Evolutionary conservation across 2,113 vertebrate genomes (phyloP).

Genomic region (Cynopterus brachyotis): DNA sequence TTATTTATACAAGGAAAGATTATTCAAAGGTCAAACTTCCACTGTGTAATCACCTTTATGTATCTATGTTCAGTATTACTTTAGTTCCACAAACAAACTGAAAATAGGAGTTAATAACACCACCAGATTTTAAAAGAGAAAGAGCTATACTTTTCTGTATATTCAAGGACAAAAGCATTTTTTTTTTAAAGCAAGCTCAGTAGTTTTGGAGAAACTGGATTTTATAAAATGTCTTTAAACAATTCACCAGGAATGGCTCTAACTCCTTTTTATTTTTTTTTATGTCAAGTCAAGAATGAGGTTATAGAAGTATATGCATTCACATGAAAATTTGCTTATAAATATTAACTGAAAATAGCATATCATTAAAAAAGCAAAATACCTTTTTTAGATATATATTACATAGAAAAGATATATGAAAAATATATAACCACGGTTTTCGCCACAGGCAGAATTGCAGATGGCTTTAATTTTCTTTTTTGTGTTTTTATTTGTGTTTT

Average conservation of each 20-base stretch:
- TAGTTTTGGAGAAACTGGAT: not conserved
- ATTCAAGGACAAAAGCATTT: constrained; percentile 39
- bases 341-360: not conserved
- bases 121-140: constrained; percentile 65
- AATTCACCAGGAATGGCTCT: not conserved
- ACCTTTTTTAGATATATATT: not conserved
- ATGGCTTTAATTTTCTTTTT: not conserved
- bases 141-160: constrained; percentile 60
- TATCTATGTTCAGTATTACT: constrained; percentile 77
- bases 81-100: constrained; percentile 79
- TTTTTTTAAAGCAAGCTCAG: constrained; percentile 14
- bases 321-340: not conserved
- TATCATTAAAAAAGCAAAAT: not conserved
- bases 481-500: not conserved
- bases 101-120: constrained; percentile 81
- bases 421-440: not conserved
- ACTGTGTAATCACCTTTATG: constrained; percentile 75
- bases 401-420: not conserved
- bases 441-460: not conserved
- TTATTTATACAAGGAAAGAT: constrained; percentile 78
- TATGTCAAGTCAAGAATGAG: not conserved
- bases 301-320: not conserved
- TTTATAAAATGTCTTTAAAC: not conserved
- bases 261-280: not conserved
- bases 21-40: constrained; percentile 76